phyloP scores from a whole-genome alignment of 2,797 vertebrate genomes.

The Rhinogobio ventralis region DNA sequence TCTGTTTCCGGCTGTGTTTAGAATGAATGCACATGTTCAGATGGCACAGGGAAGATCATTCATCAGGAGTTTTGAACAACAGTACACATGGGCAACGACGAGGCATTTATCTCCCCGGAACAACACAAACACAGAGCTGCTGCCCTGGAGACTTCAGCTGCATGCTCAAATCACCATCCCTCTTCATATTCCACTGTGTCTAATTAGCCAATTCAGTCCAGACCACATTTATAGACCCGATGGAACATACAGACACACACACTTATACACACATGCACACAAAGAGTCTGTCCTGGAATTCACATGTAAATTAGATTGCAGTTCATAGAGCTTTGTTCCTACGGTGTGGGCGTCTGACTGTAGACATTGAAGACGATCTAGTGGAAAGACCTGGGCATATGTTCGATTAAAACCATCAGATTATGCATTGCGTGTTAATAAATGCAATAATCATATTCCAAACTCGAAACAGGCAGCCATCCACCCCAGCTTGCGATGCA shows the following conservation, averaged over 20 bases:
- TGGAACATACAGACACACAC: slow-evolving; percentile 34
- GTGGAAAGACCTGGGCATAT: slow-evolving; percentile 1
- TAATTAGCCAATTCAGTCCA: slow-evolving; percentile 65
- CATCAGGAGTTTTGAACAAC: slow-evolving; percentile 67
- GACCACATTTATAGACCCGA: slow-evolving; percentile 48
- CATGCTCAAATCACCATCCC: slow-evolving; percentile 49
- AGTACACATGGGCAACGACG: slow-evolving; percentile 61
- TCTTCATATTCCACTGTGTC: slow-evolving; percentile 65
- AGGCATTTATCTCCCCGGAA: slow-evolving; percentile 66
- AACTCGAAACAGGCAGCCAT: slow-evolving; percentile 45
- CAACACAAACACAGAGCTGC: slow-evolving; percentile 61
- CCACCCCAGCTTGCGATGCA: slow-evolving; percentile 41
- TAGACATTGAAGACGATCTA: slow-evolving; percentile 7
- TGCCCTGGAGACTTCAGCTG: slow-evolving; percentile 62
- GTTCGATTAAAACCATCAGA: slow-evolving; percentile 10
- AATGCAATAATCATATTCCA: slow-evolving; percentile 6
- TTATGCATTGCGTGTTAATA: slow-evolving; percentile 6
- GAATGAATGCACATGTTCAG: slow-evolving; percentile 42
- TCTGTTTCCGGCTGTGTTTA: slow-evolving; percentile 45
- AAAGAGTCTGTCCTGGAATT: slow-evolving; percentile 36
- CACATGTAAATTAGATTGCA: slow-evolving; percentile 33
- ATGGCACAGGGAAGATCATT: slow-evolving; percentile 57
- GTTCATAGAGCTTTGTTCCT: slow-evolving; percentile 34
- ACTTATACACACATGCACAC: slow-evolving; percentile 10
- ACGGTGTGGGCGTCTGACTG: slow-evolving; percentile 27